Percentiles rank a stretch among this genome's conserved stretches.
These are phyloP conservation scores for Diuraphis noxia DNA, from an alignment of 1,140 invertebrate genomes.

Conservation along the genomic window DNA sequence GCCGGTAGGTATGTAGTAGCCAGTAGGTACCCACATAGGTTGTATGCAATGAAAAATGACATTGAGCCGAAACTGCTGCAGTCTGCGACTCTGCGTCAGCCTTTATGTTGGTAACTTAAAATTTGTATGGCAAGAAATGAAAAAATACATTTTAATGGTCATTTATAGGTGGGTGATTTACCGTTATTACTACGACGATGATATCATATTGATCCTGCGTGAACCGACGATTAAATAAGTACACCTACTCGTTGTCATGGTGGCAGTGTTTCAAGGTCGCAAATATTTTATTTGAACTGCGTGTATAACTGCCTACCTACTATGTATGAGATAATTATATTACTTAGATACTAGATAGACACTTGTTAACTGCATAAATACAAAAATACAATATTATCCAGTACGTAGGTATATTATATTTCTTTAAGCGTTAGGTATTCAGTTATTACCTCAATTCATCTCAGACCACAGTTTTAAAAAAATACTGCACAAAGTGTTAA, in stretches of 20 bases:
- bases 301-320: background rate
- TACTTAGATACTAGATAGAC: background rate
- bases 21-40: background rate
- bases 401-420: background rate
- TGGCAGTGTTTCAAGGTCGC: slow-evolving; percentile 22
- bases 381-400: background rate
- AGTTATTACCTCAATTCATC: background rate
- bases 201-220: slow-evolving; percentile 32
- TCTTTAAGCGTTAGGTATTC: no score
- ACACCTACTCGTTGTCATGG: slow-evolving; percentile 23
- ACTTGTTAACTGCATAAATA: background rate
- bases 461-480: background rate
- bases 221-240: background rate
- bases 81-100: background rate
- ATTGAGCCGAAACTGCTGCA: background rate
- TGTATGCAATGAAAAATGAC: background rate
- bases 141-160: background rate
- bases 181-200: background rate
- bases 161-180: background rate
- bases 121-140: background rate
- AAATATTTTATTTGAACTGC: background rate
- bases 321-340: background rate
- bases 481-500: background rate
- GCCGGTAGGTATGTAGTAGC: no score
- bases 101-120: background rate